Percentiles rank a stretch among this genome's conserved stretches.
Conservation (phyloP, 2,113 vertebrate genomes). For the Ptilonorhynchus violaceus region DNA sequence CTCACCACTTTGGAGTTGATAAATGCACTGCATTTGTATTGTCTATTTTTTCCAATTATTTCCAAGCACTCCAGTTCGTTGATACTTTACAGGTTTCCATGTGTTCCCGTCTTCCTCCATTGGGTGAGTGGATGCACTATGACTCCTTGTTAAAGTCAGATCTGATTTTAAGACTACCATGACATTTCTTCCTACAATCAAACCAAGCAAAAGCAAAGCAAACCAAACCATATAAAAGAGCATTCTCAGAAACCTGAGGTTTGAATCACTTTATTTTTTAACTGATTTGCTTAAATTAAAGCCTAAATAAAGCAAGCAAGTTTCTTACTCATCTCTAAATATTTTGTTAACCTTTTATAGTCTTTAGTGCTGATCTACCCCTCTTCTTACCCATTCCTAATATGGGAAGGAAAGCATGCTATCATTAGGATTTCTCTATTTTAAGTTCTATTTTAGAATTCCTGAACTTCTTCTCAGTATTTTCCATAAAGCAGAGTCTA, state of each 20-base stretch:
- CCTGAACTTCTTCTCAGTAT: background rate
- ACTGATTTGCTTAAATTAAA: background rate
- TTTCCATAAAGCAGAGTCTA: background rate
- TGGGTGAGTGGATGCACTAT: background rate
- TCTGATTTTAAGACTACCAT: background rate
- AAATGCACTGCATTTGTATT: background rate
- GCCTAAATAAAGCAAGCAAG: background rate
- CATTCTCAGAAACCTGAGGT: background rate
- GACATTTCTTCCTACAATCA: background rate
- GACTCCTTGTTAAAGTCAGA: background rate
- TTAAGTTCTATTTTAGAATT: background rate
- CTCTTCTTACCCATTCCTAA: background rate
- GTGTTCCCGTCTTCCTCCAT: background rate
- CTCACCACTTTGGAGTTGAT: background rate
- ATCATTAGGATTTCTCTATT: background rate
- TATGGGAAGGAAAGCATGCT: background rate
- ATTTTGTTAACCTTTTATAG: background rate
- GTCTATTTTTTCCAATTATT: background rate
- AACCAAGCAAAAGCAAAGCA: background rate
- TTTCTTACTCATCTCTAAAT: background rate
- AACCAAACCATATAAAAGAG: background rate
- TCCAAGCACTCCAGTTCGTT: background rate
- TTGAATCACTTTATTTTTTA: background rate
- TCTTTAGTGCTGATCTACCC: background rate
- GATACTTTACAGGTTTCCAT: background rate